Evolutionary conservation across 2,888 invertebrate species (phyloP), one percentile per base, ranked within the genome.

Genomic region (Cabera pusaria): DNA sequence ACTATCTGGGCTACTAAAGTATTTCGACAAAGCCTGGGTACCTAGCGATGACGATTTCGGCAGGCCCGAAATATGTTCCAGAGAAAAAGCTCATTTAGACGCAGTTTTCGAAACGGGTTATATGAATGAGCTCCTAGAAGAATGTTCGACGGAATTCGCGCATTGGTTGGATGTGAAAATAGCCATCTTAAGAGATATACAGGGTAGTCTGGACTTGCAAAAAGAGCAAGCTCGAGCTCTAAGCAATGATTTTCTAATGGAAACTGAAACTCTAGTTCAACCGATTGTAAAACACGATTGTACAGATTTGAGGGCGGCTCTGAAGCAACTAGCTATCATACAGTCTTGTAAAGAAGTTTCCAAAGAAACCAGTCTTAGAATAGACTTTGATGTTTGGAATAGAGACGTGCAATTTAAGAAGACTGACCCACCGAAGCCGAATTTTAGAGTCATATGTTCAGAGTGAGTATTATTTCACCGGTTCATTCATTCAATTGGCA

Each of bases 351-450:
- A 64, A 32, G 55, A 49, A 5, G 21, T 58, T 3, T 31, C 41
- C 1, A 35, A 45, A 6, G 63, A 70, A 36, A 56, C 63, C 27
- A 57, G 41, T 37, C 52, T 88, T 0, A 52, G 26, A 6, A 54
- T 89, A 20, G 61, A 79, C 57, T 90, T 80, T 41, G 88, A 90
- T 60, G 84, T 89, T 4, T 90, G 84, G 42, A 76, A 80, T 29
- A 80, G 81, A 44, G 71, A 86, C 59, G 73, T 84, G 9, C 75
- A 74, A 51, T 85, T 85, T 40, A 78, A 59, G 36, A 90, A 90
- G 52, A 64, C 70, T 0, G 63, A 71, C 38, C 73, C 64, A 19
- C 84, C 88, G 0, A 68, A 58, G 32, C 86, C 90, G 3, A 79
- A 86, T 50, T 90, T 86, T 34, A 72, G 86, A 45, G 52, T 90